Conservation (phyloP, 2,113 vertebrate species). For the Chionis minor region DNA sequence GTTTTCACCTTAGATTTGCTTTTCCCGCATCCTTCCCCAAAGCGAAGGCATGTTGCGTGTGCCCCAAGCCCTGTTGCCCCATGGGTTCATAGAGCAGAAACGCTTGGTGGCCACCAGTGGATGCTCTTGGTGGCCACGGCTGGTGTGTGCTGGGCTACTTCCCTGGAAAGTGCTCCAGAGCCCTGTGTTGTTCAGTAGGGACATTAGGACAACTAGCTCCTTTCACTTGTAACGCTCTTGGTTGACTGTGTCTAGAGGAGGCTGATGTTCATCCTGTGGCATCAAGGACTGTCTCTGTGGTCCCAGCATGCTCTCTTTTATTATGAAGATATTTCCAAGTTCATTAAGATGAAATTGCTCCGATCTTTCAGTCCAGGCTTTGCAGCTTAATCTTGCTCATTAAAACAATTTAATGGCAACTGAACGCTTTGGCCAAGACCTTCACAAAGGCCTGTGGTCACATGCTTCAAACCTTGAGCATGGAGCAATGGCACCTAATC, state of each 20-base stretch:
- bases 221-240: background rate
- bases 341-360: background rate
- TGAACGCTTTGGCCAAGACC: background rate
- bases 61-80: background rate
- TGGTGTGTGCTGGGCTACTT: background rate
- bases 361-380: background rate
- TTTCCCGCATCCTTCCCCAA: background rate
- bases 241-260: background rate
- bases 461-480: rapidly evolving
- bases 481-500: background rate
- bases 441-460: background rate
- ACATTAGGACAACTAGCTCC: background rate
- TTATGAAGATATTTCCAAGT: background rate
- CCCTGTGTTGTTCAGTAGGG: rapidly evolving
- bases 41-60: background rate
- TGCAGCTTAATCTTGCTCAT: background rate
- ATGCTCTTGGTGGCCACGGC: background rate
- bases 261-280: background rate
- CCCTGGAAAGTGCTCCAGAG: background rate
- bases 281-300: background rate
- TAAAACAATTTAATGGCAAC: background rate
- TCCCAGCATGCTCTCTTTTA: rapidly evolving
- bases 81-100: background rate
- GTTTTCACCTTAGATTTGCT: background rate
- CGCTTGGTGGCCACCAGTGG: background rate